Percentiles rank a stretch among this genome's conserved stretches.
These are phyloP conservation scores for Galagoides demidoff DNA, from an alignment of 2,797 vertebrate species.

Conservation along the genomic window DNA sequence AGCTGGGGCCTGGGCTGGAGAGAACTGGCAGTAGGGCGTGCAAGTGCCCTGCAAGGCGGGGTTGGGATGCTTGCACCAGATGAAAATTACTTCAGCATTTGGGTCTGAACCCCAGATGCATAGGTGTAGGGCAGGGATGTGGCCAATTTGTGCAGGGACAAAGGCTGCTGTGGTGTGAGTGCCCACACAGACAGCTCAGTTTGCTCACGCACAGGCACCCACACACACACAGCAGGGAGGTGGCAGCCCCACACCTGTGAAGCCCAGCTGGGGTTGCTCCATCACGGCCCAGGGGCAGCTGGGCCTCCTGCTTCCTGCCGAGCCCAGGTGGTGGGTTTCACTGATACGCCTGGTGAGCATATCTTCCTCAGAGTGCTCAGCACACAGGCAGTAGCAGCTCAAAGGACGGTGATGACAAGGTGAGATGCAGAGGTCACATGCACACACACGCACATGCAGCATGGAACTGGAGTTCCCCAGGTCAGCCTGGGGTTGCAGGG, in stretches of 20 bases:
- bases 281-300: too few species aligned
- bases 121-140: background rate
- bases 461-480: background rate
- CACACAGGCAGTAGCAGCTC: background rate
- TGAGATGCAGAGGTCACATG: background rate
- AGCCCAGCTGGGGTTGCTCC: background rate
- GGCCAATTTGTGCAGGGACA: background rate
- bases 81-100: background rate
- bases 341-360: background rate
- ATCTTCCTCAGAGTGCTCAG: background rate
- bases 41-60: background rate
- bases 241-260: background rate
- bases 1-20: background rate
- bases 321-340: background rate
- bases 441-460: rapidly evolving
- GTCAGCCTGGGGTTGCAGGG: background rate
- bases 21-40: background rate
- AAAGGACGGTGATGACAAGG: background rate
- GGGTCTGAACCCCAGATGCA: background rate
- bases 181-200: background rate
- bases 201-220: background rate
- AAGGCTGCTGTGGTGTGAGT: background rate
- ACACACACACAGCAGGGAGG: background rate
- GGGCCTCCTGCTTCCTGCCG: background rate
- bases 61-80: background rate